Percentiles rank a stretch among this genome's conserved stretches.
Evolutionary conservation across 2,113 vertebrate species (phyloP).

Genomic region (Coptodon rendalli): DNA sequence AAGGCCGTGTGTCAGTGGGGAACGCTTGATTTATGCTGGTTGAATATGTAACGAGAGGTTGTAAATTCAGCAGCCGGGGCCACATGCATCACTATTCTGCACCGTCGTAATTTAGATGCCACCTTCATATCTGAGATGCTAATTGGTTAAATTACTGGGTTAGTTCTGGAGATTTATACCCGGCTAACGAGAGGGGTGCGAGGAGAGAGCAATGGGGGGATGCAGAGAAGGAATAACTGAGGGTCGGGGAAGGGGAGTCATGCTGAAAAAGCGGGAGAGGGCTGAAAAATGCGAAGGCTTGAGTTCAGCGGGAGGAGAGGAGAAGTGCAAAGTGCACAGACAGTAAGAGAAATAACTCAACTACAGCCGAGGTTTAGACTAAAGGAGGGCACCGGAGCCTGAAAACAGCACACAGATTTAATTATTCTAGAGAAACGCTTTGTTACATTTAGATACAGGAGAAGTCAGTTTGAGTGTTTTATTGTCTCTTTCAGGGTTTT

Average conservation of each 20-base stretch:
- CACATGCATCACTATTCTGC: constrained; percentile 61
- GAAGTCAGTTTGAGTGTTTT: background rate
- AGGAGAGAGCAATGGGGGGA: background rate
- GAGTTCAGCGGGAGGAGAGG: background rate
- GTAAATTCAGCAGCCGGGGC: constrained; percentile 86
- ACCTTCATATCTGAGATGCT: constrained; percentile 79
- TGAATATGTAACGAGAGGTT: constrained; percentile 90
- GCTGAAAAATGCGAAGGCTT: background rate
- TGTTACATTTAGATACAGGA: background rate
- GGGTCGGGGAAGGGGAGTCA: background rate
- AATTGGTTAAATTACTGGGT: constrained; percentile 83
- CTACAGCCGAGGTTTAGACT: background rate
- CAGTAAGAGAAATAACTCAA: background rate
- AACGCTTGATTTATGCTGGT: constrained; percentile 86
- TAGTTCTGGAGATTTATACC: constrained; percentile 82
- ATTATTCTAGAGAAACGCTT: background rate
- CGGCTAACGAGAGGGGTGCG: constrained; percentile 51
- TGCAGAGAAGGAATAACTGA: constrained; percentile 3
- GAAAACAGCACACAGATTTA: background rate
- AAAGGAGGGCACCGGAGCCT: background rate
- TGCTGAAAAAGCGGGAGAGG: background rate
- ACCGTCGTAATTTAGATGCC: constrained; percentile 76
- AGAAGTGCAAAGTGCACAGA: background rate
- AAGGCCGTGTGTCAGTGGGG: constrained; percentile 83
- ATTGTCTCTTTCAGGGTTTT: background rate